These are phyloP conservation scores for Dendrocincla tyrannina DNA, from an alignment of 2,797 vertebrate genomes.

Conservation along the genomic window DNA sequence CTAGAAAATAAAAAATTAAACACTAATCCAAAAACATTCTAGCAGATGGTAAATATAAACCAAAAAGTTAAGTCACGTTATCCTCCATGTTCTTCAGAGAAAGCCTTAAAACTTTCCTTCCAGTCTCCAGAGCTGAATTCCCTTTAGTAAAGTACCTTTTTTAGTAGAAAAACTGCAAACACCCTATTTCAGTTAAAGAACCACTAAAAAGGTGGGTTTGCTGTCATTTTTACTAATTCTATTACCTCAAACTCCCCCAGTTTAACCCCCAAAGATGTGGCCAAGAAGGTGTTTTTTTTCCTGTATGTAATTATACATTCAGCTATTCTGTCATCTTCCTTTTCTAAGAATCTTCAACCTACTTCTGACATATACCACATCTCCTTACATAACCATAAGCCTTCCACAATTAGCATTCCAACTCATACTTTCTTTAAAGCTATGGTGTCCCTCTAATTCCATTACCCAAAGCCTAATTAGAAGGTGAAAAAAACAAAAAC, in stretches of 20 bases:
- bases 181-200: conserved; percentile 12
- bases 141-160: not conserved
- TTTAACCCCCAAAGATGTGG: conserved; percentile 31
- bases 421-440: conserved; percentile 21
- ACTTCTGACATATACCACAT: conserved; percentile 40
- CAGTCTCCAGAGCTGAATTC: not conserved
- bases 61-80: not conserved
- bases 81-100: not conserved
- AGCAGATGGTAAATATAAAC: not conserved
- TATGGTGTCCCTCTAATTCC: not conserved
- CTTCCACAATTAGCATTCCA: conserved; percentile 42
- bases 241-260: conserved; percentile 19
- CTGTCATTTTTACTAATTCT: conserved; percentile 42
- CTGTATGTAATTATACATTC: conserved; percentile 34
- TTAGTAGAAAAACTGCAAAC: conserved; percentile 20
- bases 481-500: not conserved
- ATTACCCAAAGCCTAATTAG: not conserved
- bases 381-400: conserved; percentile 57
- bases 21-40: not conserved
- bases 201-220: conserved; percentile 11
- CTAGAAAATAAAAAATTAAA: not conserved
- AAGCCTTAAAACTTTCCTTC: conserved; percentile 1
- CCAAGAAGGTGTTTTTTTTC: not conserved
- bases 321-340: conserved; percentile 38
- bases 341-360: conserved; percentile 46